Evolutionary conservation across 2,113 vertebrate species (phyloP).

Genomic region (Vulpes ferrilata): DNA sequence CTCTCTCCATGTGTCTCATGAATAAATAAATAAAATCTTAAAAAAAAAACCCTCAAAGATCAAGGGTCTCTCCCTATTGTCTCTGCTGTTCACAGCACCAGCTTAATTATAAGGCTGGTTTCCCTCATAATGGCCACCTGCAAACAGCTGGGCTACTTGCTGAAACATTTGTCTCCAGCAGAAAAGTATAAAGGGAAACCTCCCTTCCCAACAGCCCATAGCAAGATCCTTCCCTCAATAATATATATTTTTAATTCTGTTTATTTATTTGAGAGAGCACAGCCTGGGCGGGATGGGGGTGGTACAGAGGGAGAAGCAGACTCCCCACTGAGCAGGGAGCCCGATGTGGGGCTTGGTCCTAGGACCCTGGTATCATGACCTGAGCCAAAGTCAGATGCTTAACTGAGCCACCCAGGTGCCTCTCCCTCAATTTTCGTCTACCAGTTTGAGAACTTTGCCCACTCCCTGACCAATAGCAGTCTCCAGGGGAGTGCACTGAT

Average conservation of each 20-base stretch:
- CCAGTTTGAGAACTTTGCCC: neutral
- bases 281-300: no score
- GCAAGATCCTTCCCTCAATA: neutral
- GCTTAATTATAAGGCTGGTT: neutral
- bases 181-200: neutral
- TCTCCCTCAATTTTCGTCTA: neutral
- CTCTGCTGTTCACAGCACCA: neutral
- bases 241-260: no score
- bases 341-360: no score
- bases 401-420: neutral
- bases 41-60: no score
- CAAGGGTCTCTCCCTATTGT: neutral
- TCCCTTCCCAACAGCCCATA: neutral
- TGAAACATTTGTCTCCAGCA: neutral
- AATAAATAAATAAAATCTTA: no score
- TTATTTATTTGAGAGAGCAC: no score
- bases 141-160: rapidly evolving
- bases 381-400: neutral
- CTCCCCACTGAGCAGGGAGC: no score
- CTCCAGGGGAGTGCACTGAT: neutral
- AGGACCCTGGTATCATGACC: no score
- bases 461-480: neutral
- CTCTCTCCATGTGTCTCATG: no score
- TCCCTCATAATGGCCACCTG: neutral
- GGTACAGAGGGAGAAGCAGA: neutral